Evolutionary conservation across 2,888 invertebrate genomes (phyloP), one percentile per base, ranked within the genome.

Genomic region (Plagodis pulveraria): DNA sequence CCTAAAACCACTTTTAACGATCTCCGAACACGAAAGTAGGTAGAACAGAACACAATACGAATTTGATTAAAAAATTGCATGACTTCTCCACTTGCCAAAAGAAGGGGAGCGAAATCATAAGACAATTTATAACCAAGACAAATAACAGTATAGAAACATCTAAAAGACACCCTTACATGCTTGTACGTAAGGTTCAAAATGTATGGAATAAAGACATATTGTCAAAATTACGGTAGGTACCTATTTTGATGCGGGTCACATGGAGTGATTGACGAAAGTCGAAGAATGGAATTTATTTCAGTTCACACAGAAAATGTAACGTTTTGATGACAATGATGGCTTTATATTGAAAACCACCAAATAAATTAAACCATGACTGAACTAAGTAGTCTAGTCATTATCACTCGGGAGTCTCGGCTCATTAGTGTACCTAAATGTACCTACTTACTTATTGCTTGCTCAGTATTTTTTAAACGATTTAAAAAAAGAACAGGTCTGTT

Each of bases 51-150:
- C 54, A 59, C 70, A 75, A 78, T 76, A 74, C 62, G 72, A 72
- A 73, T 78, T 82, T 85, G 84, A 91, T 91, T 91, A 89, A 88
- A 86, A 90, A 89, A 91, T 91, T 91, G 88, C 88, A 88, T 83
- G 86, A 79, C 78, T 74, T 76, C 68, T 73, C 78, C 74, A 76
- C 68, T 73, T 74, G 69, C 77, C 74, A 74, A 84, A 81, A 81
- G 75, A 77, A 77, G 83, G 86, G 85, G 85, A 80, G 77, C 56
- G 35, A 58, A 61, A 57, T 60, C 54, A 59, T 51, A 53, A 61
- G 59, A 64, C 62, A 58, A 63, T 67, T 56, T 56, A 51, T 63
- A 64, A 60, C 52, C 33, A 44, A 54, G 49, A 58, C 51, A 54
- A 66, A 49, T 52, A 35, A 22, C 9, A 6, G 32, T 33, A 49